These are phyloP conservation scores for Seira ritae DNA, from an alignment of 2,888 invertebrate species.

Conservation along the genomic window DNA sequence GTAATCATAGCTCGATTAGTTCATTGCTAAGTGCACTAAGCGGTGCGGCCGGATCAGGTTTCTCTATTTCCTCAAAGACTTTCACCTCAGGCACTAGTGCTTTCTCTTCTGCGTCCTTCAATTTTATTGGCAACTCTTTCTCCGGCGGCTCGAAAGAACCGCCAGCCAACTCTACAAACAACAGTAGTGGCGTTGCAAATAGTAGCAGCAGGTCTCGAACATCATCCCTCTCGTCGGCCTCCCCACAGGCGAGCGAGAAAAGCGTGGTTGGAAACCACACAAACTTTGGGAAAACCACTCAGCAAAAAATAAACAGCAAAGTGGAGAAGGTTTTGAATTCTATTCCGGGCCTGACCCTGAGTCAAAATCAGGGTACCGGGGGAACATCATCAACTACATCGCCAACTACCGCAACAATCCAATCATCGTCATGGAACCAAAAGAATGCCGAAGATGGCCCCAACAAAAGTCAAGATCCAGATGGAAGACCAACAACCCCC, in stretches of 20 bases:
- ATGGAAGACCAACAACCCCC: slow-evolving; percentile 26
- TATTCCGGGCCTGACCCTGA: slow-evolving; percentile 67
- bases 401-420: slow-evolving; percentile 28
- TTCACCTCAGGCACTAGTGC: slow-evolving; percentile 30
- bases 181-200: not conserved
- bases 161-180: not conserved
- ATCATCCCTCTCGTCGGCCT: slow-evolving; percentile 28
- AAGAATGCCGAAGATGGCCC: slow-evolving; percentile 26
- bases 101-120: slow-evolving; percentile 37
- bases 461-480: slow-evolving; percentile 14
- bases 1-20: slow-evolving; percentile 67
- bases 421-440: slow-evolving; percentile 44
- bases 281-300: slow-evolving; percentile 36
- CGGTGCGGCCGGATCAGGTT: slow-evolving; percentile 57
- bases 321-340: slow-evolving; percentile 67
- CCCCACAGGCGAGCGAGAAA: not conserved
- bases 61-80: slow-evolving; percentile 36
- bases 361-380: slow-evolving; percentile 67
- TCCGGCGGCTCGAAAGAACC: not conserved
- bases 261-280: slow-evolving; percentile 35
- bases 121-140: slow-evolving; percentile 38
- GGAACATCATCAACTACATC: slow-evolving; percentile 51
- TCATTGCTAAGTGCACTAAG: slow-evolving; percentile 63
- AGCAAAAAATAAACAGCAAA: slow-evolving; percentile 64
- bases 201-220: slow-evolving; percentile 36